Evolutionary conservation across 92 coral and sea anemone species (phyloP).

Genomic region (Phenganax stokvisi): DNA sequence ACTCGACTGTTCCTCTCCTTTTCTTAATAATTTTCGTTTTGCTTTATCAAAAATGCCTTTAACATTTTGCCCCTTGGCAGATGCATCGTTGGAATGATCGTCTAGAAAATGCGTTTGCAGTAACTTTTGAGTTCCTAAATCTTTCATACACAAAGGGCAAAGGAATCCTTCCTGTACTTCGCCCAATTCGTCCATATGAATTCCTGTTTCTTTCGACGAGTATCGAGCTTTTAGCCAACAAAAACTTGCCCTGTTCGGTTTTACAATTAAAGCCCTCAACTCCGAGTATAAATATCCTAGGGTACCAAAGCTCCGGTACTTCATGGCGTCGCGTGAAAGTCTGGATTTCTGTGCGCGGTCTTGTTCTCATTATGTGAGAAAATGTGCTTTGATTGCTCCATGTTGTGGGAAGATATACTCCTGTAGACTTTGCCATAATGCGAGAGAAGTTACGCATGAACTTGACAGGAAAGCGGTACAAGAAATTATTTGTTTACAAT

Average conservation of each 20-base stretch:
- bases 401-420: slow-evolving; percentile 78
- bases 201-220: neutral
- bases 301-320: slow-evolving; percentile 8
- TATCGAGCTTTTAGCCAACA: neutral
- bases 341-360: neutral
- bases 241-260: neutral
- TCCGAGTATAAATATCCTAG: neutral
- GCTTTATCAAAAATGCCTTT: slow-evolving; percentile 94
- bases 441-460: slow-evolving; percentile 60
- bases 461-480: slow-evolving; percentile 67
- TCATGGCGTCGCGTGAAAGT: neutral
- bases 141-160: slow-evolving; percentile 92
- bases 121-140: slow-evolving; percentile 55
- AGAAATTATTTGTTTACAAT: slow-evolving; percentile 70
- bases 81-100: slow-evolving; percentile 71
- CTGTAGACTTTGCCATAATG: slow-evolving; percentile 85
- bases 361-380: slow-evolving; percentile 78
- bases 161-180: slow-evolving; percentile 86
- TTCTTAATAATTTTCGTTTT: slow-evolving; percentile 76
- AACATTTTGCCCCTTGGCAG: slow-evolving; percentile 58
- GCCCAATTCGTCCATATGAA: slow-evolving; percentile 8
- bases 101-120: slow-evolving; percentile 84
- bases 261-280: neutral
- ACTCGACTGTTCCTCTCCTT: slow-evolving; percentile 45
- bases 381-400: slow-evolving; percentile 75